A percentile compares a stretch with the other conserved stretches of the same genome.
Evolutionary conservation across 1,140 invertebrate species (phyloP).

Genomic region (Drosophila asahinai): DNA sequence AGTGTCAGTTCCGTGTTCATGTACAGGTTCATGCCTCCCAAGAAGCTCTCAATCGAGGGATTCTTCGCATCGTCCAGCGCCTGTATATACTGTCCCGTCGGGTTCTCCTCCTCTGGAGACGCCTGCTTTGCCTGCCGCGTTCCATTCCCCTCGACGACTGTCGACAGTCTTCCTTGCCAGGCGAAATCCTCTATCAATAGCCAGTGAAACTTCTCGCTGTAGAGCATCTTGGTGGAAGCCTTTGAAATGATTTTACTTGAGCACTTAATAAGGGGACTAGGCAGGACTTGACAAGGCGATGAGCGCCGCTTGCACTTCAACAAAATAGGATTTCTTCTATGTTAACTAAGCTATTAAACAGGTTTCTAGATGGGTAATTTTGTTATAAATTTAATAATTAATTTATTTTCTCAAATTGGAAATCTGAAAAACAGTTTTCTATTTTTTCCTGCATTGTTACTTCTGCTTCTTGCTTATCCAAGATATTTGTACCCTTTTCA

Average conservation of each 20-base stretch:
- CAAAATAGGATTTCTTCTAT: not conserved
- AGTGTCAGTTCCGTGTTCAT: conserved; percentile 83
- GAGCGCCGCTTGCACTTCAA: not conserved
- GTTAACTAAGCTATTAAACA: not conserved
- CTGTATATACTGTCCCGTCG: conserved; percentile 30
- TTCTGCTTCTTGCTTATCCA: no score
- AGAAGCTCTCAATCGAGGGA: conserved; percentile 77
- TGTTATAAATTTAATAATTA: not conserved
- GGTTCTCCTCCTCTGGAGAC: conserved; percentile 1
- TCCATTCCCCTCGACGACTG: not conserved
- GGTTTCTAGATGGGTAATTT: no score
- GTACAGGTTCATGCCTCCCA: conserved; percentile 81
- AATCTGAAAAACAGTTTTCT: not conserved
- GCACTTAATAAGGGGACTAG: conserved; percentile 62
- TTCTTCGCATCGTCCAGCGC: conserved; percentile 17
- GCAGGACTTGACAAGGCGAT: conserved; percentile 23
- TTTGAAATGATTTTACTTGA: conserved; percentile 74
- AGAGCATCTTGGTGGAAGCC: conserved; percentile 82
- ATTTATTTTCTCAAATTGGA: not conserved
- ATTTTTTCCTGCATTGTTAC: not conserved
- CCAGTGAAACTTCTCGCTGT: conserved; percentile 84
- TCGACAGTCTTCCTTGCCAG: conserved; percentile 55
- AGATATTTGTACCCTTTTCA: not conserved
- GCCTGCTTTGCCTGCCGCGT: not conserved
- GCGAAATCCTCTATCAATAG: conserved; percentile 84